Conservation (phyloP, 2,113 vertebrate genomes). For the Tricholaema leucomelas region DNA sequence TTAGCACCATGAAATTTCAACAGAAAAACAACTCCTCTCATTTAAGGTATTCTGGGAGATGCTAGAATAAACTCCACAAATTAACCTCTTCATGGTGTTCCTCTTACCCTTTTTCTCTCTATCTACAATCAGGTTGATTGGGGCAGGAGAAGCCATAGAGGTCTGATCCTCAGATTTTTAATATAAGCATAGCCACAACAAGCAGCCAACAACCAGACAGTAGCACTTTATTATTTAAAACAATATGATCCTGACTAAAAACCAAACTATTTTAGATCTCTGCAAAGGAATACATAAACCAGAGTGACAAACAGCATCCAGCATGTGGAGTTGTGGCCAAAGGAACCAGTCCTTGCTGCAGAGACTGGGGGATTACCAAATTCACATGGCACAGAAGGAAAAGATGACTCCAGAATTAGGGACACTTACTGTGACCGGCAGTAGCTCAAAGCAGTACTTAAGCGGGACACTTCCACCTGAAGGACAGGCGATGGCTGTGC, state of each 20-base stretch:
- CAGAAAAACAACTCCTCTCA: background rate
- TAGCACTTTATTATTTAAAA: background rate
- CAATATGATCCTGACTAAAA: background rate
- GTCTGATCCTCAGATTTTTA: background rate
- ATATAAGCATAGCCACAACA: background rate
- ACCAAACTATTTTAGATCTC: background rate
- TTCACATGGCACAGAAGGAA: accelerated
- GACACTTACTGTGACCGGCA: background rate
- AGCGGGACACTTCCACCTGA: too few relatives aligned
- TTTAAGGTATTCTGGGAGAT: background rate
- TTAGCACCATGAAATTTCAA: background rate
- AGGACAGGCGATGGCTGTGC: too few relatives aligned
- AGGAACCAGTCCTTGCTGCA: background rate
- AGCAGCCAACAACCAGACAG: background rate
- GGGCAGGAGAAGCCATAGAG: background rate
- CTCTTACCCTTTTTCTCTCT: background rate
- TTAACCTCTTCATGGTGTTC: background rate
- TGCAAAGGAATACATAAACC: background rate
- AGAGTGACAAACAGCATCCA: background rate
- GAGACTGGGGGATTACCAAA: background rate
- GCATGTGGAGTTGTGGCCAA: background rate
- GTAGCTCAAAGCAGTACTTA: background rate
- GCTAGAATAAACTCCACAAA: background rate
- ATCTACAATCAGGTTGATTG: background rate
- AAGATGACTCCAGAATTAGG: background rate